Percentiles rank a stretch among this genome's conserved stretches.
Conservation (phyloP, 2,888 invertebrate species). For the Conus canariensis region DNA sequence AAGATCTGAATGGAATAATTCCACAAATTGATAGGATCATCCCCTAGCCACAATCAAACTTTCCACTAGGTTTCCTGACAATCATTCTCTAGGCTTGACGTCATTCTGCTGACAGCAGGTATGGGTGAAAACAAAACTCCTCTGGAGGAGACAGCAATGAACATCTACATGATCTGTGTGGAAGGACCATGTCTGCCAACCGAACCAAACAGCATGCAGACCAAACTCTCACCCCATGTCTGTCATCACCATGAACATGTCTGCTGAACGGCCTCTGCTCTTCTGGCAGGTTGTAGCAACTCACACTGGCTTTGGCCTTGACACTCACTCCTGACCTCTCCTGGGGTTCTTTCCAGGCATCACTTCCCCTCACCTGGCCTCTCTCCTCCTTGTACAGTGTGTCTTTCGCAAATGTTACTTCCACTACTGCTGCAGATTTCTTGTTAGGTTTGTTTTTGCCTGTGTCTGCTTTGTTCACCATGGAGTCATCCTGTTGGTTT, state of each 20-base stretch:
- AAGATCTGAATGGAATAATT: too few relatives aligned
- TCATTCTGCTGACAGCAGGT: too few relatives aligned
- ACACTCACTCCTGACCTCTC: background rate
- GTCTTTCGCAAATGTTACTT: background rate
- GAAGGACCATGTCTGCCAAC: too few relatives aligned
- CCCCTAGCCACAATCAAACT: too few relatives aligned
- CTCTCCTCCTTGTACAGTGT: background rate
- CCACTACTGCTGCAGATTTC: background rate
- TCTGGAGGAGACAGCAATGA: too few relatives aligned
- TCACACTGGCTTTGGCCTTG: background rate
- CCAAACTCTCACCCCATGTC: background rate
- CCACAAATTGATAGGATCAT: too few relatives aligned
- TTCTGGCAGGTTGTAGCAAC: conserved; percentile 8
- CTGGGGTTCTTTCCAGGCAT: background rate
- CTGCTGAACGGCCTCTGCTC: background rate
- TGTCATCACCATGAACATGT: background rate
- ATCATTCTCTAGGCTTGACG: too few relatives aligned
- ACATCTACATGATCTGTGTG: too few relatives aligned
- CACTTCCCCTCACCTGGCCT: background rate
- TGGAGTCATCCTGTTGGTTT: background rate
- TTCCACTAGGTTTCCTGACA: too few relatives aligned
- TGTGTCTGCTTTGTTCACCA: too few relatives aligned
- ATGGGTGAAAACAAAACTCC: too few relatives aligned
- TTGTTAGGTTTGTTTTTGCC: background rate
- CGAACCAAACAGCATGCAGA: too few relatives aligned